Percentiles rank a stretch among this genome's conserved stretches.
Evolutionary conservation across 2,888 invertebrate genomes (phyloP).

Genomic region (Patella caerulea): DNA sequence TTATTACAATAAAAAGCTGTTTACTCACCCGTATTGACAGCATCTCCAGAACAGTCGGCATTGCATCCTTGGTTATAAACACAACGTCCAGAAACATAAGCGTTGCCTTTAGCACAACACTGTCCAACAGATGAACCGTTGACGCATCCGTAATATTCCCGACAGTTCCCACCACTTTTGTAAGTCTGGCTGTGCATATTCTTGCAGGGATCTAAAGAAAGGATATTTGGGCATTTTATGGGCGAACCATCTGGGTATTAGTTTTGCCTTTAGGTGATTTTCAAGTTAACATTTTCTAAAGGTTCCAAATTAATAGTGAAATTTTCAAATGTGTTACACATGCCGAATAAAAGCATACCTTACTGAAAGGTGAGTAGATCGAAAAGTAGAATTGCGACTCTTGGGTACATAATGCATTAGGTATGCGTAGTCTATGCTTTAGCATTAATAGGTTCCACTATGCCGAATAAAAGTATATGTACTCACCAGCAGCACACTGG

Average conservation of each 20-base stretch:
- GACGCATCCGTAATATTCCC: conserved; percentile 51
- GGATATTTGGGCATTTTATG: background rate
- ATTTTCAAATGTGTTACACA: too few species aligned
- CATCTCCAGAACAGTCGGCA: conserved; percentile 31
- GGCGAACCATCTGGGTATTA: too few species aligned
- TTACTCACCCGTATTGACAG: conserved; percentile 9
- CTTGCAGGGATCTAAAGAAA: background rate
- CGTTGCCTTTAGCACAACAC: conserved; percentile 49
- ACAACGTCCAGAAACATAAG: conserved; percentile 43
- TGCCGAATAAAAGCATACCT: background rate
- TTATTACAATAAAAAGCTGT: too few species aligned
- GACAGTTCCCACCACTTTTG: conserved; percentile 38
- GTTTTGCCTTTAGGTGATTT: too few species aligned
- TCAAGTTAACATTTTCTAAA: too few species aligned
- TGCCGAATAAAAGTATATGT: background rate
- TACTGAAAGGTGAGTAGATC: background rate
- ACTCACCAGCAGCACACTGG: conserved; percentile 33
- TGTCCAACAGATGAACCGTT: conserved; percentile 39
- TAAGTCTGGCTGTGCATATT: background rate
- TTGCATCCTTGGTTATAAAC: conserved; percentile 36
- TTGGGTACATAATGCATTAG: too few species aligned
- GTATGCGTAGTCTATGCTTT: too few species aligned
- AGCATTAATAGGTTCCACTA: too few species aligned
- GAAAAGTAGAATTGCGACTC: background rate
- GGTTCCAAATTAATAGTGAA: too few species aligned